These are phyloP conservation scores for Orchesella cincta DNA, from an alignment of 1,140 invertebrate genomes.

Conservation along the genomic window DNA sequence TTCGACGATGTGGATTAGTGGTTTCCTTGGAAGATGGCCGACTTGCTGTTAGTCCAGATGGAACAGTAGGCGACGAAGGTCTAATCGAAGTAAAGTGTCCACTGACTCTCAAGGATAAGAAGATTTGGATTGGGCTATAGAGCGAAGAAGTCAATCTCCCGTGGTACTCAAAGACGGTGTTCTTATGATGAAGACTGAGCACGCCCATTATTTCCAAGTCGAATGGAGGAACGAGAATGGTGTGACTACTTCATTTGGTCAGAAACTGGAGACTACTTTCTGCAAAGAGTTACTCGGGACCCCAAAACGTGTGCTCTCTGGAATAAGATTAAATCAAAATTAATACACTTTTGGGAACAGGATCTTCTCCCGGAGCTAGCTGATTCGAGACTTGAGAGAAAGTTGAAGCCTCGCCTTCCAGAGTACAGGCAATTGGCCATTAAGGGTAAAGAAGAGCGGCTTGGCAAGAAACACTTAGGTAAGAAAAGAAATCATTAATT, in stretches of 20 bases:
- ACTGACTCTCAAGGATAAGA: not conserved
- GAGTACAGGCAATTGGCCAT: no score
- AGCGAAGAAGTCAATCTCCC: not conserved
- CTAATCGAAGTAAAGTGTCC: constrained; percentile 52
- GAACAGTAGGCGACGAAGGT: constrained; percentile 44
- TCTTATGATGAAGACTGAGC: not conserved
- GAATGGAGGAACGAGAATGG: not conserved
- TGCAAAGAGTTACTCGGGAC: not conserved
- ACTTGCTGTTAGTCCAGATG: constrained; percentile 48
- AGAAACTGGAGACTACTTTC: not conserved
- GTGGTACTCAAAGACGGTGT: not conserved
- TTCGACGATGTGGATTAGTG: constrained; percentile 2
- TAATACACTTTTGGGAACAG: not conserved
- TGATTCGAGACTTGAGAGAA: constrained; percentile 5
- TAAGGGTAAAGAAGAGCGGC: no score
- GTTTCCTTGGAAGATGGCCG: constrained; percentile 27
- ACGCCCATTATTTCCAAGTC: not conserved
- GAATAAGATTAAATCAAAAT: not conserved
- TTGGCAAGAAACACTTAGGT: no score
- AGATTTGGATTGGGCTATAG: not conserved
- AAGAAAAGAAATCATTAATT: no score
- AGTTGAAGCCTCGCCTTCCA: not conserved
- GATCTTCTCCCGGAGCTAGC: constrained; percentile 11
- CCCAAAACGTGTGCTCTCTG: not conserved
- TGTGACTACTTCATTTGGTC: not conserved